Evolutionary conservation across 2,888 invertebrate species (phyloP).

Genomic region (Scaptomyza caliginosa): DNA sequence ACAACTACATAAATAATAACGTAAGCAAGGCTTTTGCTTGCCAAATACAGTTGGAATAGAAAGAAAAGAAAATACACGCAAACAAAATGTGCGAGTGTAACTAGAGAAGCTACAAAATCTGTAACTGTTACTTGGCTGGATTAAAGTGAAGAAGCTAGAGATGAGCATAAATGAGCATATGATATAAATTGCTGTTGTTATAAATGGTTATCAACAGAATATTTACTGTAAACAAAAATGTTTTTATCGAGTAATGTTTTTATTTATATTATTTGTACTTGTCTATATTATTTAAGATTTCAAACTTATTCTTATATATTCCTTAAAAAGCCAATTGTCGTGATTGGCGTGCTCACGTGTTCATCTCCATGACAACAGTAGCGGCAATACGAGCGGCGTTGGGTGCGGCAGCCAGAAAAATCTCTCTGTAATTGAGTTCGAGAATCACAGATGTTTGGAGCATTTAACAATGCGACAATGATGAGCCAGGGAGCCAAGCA

Average conservation of each 20-base stretch:
- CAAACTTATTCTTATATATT: no score
- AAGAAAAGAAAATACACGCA: conserved; percentile 1
- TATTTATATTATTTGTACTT: no score
- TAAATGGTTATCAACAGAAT: no score
- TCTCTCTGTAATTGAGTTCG: conserved; percentile 59
- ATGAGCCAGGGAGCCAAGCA: conserved; percentile 37
- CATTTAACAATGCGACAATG: conserved; percentile 68
- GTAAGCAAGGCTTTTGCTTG: conserved; percentile 29
- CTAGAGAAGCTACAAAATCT: conserved; percentile 21
- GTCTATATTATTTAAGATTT: no score
- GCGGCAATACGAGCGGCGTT: background rate
- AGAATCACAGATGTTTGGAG: conserved; percentile 59
- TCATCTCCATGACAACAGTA: conserved; percentile 14
- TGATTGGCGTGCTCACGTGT: background rate
- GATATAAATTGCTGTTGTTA: background rate
- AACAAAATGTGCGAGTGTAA: conserved; percentile 4
- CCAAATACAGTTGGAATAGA: conserved; percentile 22
- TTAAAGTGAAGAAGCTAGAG: conserved; percentile 15
- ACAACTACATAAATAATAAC: conserved; percentile 54
- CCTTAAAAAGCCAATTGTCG: background rate
- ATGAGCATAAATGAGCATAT: conserved; percentile 1
- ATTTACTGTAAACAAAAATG: no score
- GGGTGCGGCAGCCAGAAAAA: conserved; percentile 19
- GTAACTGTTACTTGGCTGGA: conserved; percentile 38
- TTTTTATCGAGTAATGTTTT: no score